Evolutionary conservation across 30 jellyfish, hydroid and myxozoan species (phyloP).

Genomic region (Chironex yamaguchii): DNA sequence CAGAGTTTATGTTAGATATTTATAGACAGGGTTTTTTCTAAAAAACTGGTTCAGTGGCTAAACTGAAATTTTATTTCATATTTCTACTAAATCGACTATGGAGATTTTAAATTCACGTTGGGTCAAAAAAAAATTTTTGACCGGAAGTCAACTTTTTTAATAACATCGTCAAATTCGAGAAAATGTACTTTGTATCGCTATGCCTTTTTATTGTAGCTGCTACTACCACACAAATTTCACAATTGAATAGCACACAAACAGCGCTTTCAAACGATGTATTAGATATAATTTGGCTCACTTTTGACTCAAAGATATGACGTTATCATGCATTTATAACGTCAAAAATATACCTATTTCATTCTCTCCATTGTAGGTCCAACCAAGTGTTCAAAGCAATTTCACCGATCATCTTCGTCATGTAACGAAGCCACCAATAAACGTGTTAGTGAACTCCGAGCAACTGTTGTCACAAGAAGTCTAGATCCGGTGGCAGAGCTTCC

Average conservation of each 20-base stretch:
- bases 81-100: conserved; percentile 1
- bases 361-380: conserved; percentile 36
- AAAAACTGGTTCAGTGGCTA: too few species aligned
- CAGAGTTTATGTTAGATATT: too few species aligned
- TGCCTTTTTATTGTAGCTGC: conserved; percentile 4
- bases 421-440: conserved; percentile 2
- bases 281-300: neutral
- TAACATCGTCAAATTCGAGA: conserved; percentile 5
- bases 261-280: neutral
- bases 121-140: too few species aligned
- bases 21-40: too few species aligned
- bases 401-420: conserved; percentile 7
- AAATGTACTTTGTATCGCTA: conserved; percentile 25
- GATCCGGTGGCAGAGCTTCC: conserved; percentile 32
- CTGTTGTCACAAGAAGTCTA: conserved; percentile 6
- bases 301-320: conserved; percentile 7
- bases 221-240: conserved; percentile 48
- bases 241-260: conserved; percentile 22
- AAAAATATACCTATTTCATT: conserved; percentile 1
- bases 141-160: conserved; percentile 32
- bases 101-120: too few species aligned
- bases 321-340: conserved; percentile 10
- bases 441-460: conserved; percentile 22
- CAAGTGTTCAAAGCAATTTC: conserved; percentile 8
- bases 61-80: conserved; percentile 3